Evolutionary conservation across 2,113 vertebrate species (phyloP).

Genomic region (Eira barbara): DNA sequence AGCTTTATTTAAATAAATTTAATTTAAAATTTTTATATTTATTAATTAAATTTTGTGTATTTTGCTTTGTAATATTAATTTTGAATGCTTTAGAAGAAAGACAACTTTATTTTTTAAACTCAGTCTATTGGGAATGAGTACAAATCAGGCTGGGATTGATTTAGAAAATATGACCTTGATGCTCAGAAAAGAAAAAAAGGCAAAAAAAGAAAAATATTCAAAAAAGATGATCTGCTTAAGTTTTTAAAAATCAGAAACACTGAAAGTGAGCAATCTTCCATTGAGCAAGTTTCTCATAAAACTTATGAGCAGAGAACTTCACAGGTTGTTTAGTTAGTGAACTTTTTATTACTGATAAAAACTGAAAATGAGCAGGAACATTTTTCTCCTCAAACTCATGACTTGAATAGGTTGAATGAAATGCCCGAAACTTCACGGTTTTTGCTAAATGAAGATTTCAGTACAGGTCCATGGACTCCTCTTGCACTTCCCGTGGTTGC

Average conservation of each 20-base stretch:
- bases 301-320: neutral
- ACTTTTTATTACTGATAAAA: neutral
- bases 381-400: neutral
- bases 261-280: neutral
- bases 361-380: neutral
- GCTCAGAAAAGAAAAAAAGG: neutral
- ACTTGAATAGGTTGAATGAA: neutral
- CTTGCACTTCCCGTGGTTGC: neutral
- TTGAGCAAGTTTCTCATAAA: neutral
- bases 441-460: neutral
- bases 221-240: neutral
- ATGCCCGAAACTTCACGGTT: neutral
- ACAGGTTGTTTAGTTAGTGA: neutral
- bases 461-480: neutral
- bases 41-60: neutral
- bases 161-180: neutral
- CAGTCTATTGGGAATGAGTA: neutral
- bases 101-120: constrained; percentile 12
- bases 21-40: neutral
- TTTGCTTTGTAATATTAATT: constrained; percentile 11
- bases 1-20: neutral
- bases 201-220: neutral
- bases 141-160: neutral
- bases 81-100: constrained; percentile 14
- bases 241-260: neutral